Evolutionary conservation across 2,113 vertebrate species (phyloP).

Genomic region (Chelonoidis abingdonii): DNA sequence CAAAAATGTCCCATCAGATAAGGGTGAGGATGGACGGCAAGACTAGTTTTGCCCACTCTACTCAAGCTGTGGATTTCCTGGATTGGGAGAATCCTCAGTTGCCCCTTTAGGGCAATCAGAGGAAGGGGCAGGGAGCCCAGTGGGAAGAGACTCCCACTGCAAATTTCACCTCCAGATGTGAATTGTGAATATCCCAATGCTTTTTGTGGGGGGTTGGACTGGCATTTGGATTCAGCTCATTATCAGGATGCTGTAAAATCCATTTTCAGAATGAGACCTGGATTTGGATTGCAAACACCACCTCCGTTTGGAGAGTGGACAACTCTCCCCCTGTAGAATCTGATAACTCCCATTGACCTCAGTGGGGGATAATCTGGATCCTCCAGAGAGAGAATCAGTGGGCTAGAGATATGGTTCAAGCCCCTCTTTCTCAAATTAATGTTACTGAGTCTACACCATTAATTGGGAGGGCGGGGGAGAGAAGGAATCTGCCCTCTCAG

Average conservation of each 20-base stretch:
- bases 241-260: background rate
- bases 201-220: background rate
- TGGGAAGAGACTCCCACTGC: background rate
- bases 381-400: background rate
- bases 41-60: background rate
- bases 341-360: background rate
- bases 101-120: background rate
- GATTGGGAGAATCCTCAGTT: background rate
- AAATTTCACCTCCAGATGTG: background rate
- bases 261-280: background rate
- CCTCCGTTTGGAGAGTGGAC: background rate
- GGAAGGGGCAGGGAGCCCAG: background rate
- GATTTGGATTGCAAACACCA: background rate
- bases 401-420: background rate
- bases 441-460: accelerated
- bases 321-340: background rate
- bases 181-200: background rate
- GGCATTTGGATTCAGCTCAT: background rate
- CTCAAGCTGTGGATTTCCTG: background rate
- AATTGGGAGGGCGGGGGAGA: background rate
- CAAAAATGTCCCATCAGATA: background rate
- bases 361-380: background rate
- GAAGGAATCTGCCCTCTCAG: background rate
- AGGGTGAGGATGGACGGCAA: background rate
- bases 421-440: background rate